Percentiles rank a stretch among this genome's conserved stretches.
Evolutionary conservation across 2,888 invertebrate genomes (phyloP).

Genomic region (Callyntrura guangdongensis): DNA sequence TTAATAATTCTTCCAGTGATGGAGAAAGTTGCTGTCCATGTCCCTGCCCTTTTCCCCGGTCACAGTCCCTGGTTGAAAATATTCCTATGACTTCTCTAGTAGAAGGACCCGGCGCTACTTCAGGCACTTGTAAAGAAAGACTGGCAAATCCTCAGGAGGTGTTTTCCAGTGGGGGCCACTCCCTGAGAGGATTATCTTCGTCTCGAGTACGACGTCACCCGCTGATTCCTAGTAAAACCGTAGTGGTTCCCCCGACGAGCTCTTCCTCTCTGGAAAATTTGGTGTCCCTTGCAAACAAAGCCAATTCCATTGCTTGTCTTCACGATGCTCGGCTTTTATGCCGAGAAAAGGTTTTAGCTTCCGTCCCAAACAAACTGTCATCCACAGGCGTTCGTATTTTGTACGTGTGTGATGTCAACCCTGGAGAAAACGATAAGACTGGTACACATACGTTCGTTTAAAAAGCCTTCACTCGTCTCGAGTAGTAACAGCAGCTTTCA

Average conservation of each 20-base stretch:
- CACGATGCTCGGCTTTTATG: constrained; percentile 83
- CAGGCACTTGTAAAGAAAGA: constrained; percentile 62
- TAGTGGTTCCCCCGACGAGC: constrained; percentile 80
- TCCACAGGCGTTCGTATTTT: constrained; percentile 83
- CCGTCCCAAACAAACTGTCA: constrained; percentile 83
- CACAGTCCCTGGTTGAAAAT: constrained; percentile 83
- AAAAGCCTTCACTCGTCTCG: not conserved
- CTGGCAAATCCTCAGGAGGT: constrained; percentile 3
- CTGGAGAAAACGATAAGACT: constrained; percentile 81
- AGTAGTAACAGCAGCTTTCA: not conserved
- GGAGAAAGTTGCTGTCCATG: constrained; percentile 78
- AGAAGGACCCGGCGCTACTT: constrained; percentile 65
- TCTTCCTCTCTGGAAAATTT: constrained; percentile 67
- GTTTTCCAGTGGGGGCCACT: not conserved
- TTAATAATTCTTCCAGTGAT: constrained; percentile 38
- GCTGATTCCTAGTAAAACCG: constrained; percentile 82
- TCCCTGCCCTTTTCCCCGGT: constrained; percentile 81
- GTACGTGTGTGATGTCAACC: constrained; percentile 83
- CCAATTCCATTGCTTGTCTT: constrained; percentile 83
- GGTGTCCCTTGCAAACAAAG: constrained; percentile 67
- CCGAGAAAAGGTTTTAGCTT: constrained; percentile 81
- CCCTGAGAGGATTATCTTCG: constrained; percentile 50
- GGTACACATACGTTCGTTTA: constrained; percentile 75
- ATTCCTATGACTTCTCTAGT: constrained; percentile 81
- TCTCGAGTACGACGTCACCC: constrained; percentile 80